phyloP scores from a whole-genome alignment of 2,113 vertebrate species.

The Nannospalax galili region DNA sequence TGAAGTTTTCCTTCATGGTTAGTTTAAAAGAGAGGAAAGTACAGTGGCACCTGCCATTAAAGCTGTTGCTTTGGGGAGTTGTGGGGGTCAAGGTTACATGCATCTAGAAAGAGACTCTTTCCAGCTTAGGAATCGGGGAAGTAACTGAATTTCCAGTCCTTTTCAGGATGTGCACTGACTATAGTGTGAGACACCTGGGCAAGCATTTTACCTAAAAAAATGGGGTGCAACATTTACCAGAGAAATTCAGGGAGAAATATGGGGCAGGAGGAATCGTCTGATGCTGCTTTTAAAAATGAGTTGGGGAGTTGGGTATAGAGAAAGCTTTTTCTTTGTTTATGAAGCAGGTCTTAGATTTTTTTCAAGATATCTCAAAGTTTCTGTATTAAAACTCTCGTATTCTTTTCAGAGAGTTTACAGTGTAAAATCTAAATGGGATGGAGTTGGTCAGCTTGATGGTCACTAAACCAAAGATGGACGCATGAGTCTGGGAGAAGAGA shows the following conservation, averaged over 20 bases:
- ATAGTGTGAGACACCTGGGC: neutral
- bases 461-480: neutral
- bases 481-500: neutral
- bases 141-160: neutral
- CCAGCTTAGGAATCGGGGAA: neutral
- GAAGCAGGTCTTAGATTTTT: neutral
- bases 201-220: slow-evolving; percentile 9
- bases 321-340: neutral
- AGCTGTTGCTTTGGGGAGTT: neutral
- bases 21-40: neutral
- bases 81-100: neutral
- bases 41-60: neutral
- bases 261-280: neutral
- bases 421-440: neutral
- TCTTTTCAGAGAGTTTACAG: neutral
- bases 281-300: neutral
- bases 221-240: neutral
- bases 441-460: neutral
- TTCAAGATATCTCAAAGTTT: neutral
- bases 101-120: neutral
- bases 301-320: too few species aligned
- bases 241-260: neutral
- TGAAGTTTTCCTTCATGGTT: slow-evolving; percentile 3
- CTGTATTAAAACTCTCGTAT: neutral
- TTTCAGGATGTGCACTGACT: neutral